Evolutionary conservation across 2,797 vertebrate species (phyloP), one percentile per base, ranked within the genome.

Genomic region (Squalus acanthias): DNA sequence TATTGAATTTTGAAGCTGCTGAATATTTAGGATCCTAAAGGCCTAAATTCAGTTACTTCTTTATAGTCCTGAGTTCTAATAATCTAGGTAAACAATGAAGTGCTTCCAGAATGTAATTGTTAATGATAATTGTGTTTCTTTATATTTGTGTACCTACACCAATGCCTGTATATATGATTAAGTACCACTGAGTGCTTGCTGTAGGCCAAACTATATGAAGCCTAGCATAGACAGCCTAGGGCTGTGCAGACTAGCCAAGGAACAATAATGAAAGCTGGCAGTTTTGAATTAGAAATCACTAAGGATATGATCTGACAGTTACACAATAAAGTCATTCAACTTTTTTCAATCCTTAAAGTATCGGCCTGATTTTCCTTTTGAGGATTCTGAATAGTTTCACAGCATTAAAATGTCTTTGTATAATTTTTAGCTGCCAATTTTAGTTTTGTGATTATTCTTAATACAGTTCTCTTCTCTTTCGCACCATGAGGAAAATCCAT

Each of bases 221-320:
- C 94, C 29, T 7, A 95, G 53, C 72, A 63, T 10, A 74, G 94
- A 74, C 69, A 95, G 70, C 94, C 94, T 76, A 60, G 50, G 53
- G 94, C 69, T 57, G 53, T 76, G 50, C 50, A 76, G 70, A 95
- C 70, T 60, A 95, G 94, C 50, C 26, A 20, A 95, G 70, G 94
- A 95, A 76, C 70, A 95, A n/a, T 57, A 70, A 95, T 76, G 72
- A 76, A 70, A 95, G 46, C 70, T 76, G 93, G 94, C 69, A n/a
- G 70, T 95, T 57, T 95, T 74, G 70, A 76, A 76, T 70, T 20
- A 76, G 70, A 74, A 53, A 76, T 95, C 94, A 95, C 70, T 33
- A 53, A 74, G 70, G 50, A 95, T 95, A 29, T 74, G 70, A 95
- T 95, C 70, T 76, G 94, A 95, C 94, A 95, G 94, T 57, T 76